phyloP scores from a whole-genome alignment of 2,888 invertebrate species.

The Acanthococcus lagerstroemiae region DNA sequence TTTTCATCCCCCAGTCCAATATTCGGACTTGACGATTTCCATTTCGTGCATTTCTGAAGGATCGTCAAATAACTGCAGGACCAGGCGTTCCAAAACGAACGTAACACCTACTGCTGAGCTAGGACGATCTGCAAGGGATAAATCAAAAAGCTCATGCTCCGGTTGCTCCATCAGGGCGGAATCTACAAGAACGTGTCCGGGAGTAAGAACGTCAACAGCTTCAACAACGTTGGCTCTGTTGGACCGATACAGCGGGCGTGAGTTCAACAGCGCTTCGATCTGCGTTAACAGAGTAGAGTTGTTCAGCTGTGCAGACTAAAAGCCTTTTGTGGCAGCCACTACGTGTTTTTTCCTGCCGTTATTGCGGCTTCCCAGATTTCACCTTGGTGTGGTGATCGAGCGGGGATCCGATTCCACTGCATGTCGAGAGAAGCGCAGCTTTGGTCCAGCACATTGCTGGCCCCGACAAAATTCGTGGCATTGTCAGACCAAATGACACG shows the following conservation, averaged over 20 bases:
- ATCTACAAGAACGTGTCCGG: slow-evolving; percentile 31
- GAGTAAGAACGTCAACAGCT: slow-evolving; percentile 18
- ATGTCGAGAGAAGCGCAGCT: background rate
- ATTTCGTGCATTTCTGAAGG: slow-evolving; percentile 10
- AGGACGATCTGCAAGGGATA: too few relatives aligned
- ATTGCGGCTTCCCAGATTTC: slow-evolving; percentile 36
- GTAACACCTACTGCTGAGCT: background rate
- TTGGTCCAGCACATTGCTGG: slow-evolving; percentile 4
- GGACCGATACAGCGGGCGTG: slow-evolving; percentile 15
- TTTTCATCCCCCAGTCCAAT: background rate
- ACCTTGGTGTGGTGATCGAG: slow-evolving; percentile 35
- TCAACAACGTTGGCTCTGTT: background rate
- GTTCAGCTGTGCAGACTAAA: background rate
- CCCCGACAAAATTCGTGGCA: slow-evolving; percentile 37
- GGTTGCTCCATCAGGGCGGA: background rate
- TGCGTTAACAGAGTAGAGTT: slow-evolving; percentile 5
- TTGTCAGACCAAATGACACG: slow-evolving; percentile 36
- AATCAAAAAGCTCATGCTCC: background rate
- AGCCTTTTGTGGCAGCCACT: background rate
- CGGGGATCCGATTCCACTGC: slow-evolving; percentile 31
- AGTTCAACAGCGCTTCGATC: slow-evolving; percentile 31
- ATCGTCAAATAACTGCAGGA: background rate
- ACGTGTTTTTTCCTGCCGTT: slow-evolving; percentile 36
- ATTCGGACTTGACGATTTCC: background rate
- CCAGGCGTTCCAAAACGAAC: slow-evolving; percentile 22